Base-by-base conservation (phyloP, 1,140 invertebrate species). In the Bathynomus jamesi region DNA sequence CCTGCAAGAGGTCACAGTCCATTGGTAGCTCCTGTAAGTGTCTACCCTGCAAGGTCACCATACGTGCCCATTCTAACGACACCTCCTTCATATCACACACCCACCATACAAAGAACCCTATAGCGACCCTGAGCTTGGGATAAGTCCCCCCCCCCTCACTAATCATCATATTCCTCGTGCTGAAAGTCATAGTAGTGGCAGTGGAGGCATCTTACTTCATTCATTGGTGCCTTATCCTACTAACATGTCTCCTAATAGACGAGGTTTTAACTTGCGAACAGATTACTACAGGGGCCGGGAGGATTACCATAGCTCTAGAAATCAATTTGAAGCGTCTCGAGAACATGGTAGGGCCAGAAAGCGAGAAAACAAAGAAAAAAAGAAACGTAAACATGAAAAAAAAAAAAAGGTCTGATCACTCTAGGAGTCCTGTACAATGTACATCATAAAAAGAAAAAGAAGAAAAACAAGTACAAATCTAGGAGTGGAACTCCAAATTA, bases 401-500 rank as follows among this genome's bases (percentile, higher is more conserved):
- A 77, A 77, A 65, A 31, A 74, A 70, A 66, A 65, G 72, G 62
- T 69, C 67, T 60, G 76, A 74, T 28, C 21, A 72, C n/a, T 77
- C 76, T 24, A 70, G 71, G 29, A 77, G 76, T 66, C 76, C 76
- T 46, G 28, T 72, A 17, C 60, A 72, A 72, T 46, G 28, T 72
- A 17, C 60, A 72, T 30, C 70, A 74, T 31, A 62, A 75, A 75
- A 77, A 74, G 64, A 77, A 71, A 67, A 76, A 74, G 67, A 77
- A 77, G 68, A 77, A 77, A 69, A 77, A 77, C 65, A 77, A 77
- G 61, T 72, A 77, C 67, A 69, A 69, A 69, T 68, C 73, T 31
- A 27, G 73, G 31, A 75, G 73, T 75, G 73, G 69, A 66, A 75
- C 69, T 69, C 73, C 73, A 60, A 69, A 69, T 53, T 71, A 60